These are phyloP conservation scores for Drepana arcuata DNA, from an alignment of 1,140 invertebrate genomes.

Conservation along the genomic window DNA sequence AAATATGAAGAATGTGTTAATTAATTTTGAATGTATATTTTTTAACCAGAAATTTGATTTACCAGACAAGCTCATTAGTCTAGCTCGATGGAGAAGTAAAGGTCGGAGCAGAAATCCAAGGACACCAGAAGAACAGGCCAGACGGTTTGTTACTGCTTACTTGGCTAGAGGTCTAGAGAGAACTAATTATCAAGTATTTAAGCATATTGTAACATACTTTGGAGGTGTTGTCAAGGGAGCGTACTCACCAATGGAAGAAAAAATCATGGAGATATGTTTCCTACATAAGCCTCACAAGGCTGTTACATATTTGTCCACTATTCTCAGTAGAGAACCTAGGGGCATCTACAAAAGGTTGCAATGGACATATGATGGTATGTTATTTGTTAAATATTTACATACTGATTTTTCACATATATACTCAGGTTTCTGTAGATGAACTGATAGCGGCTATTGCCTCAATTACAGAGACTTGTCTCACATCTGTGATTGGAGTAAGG, in stretches of 20 bases:
- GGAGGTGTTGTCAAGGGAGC: constrained; percentile 22
- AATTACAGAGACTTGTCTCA: too few relatives aligned
- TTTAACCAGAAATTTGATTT: constrained; percentile 28
- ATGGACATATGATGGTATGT: constrained; percentile 28
- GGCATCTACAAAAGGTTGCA: constrained; percentile 38
- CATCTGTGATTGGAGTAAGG: too few relatives aligned
- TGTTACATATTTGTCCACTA: constrained; percentile 26
- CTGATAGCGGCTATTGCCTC: too few relatives aligned
- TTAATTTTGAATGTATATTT: constrained; percentile 3
- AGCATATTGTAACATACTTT: constrained; percentile 30
- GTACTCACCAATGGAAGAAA: constrained; percentile 36
- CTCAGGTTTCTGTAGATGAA: too few relatives aligned
- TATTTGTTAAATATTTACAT: too few relatives aligned
- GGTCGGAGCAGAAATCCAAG: constrained; percentile 20
- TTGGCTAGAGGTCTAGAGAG: constrained; percentile 39
- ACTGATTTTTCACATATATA: too few relatives aligned
- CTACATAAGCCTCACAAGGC: constrained; percentile 29
- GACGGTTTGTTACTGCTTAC: constrained; percentile 38
- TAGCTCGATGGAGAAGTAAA: constrained; percentile 47
- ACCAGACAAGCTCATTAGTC: constrained; percentile 37
- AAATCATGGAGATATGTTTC: constrained; percentile 44
- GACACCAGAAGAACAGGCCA: constrained; percentile 27
- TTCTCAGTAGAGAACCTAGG: constrained; percentile 42
- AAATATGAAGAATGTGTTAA: too few relatives aligned
- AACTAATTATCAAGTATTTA: constrained; percentile 41